Conservation (phyloP, 2,113 vertebrate genomes). For the Macaca mulatta region DNA sequence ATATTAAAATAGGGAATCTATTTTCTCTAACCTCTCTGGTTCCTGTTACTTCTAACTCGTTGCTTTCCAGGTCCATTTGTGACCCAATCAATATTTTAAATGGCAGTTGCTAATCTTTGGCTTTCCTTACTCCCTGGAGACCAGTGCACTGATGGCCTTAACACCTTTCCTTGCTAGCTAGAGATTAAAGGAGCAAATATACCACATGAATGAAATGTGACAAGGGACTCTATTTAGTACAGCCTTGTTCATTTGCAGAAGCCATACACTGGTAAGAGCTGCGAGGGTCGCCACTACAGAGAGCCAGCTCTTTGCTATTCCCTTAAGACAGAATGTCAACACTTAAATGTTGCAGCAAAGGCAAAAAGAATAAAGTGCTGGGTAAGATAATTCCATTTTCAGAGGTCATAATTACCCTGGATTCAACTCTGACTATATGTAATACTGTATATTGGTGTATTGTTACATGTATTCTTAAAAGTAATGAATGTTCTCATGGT, state of each 20-base stretch:
- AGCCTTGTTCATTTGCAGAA: neutral
- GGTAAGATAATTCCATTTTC: neutral
- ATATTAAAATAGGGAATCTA: neutral
- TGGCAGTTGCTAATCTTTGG: neutral
- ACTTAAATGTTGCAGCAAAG: neutral
- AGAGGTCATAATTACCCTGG: neutral
- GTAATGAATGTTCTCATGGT: neutral
- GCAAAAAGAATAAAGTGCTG: neutral
- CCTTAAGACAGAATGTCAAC: neutral
- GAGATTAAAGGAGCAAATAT: neutral
- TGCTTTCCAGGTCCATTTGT: neutral
- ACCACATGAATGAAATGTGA: neutral
- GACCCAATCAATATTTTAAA: neutral
- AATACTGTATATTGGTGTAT: neutral
- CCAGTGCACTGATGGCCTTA: neutral
- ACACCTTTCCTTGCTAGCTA: neutral
- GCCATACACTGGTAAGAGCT: neutral
- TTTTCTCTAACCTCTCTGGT: neutral
- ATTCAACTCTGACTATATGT: neutral
- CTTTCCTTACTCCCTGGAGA: neutral
- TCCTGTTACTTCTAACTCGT: conserved; percentile 22
- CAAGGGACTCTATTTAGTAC: neutral
- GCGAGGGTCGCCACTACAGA: neutral
- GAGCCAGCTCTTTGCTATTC: neutral
- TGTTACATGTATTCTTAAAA: neutral